Evolutionary conservation across 2,888 invertebrate genomes (phyloP).

Genomic region (Toxonevra muliebris): DNA sequence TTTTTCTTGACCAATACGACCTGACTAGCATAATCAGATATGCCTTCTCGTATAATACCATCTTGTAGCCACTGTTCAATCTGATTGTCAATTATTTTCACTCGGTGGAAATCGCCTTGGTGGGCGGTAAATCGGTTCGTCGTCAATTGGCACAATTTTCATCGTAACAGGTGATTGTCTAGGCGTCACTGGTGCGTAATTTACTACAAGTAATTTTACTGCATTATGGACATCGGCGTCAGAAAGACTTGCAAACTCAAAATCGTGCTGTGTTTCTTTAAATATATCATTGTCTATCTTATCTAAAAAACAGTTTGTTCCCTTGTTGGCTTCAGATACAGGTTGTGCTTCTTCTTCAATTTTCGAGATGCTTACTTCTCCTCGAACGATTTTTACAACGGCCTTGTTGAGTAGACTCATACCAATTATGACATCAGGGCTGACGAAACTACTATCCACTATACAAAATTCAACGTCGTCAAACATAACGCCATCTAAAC

Average conservation of each 20-base stretch:
- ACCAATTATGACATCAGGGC: slow-evolving; percentile 20
- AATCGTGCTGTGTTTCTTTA: not conserved
- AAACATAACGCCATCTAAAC: too few relatives aligned
- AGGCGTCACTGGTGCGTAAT: not conserved
- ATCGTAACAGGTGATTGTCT: slow-evolving; percentile 17
- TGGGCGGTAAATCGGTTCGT: slow-evolving; percentile 24
- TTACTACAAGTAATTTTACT: not conserved
- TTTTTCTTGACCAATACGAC: slow-evolving; percentile 45
- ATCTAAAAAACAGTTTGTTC: slow-evolving; percentile 6
- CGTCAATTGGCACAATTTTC: slow-evolving; percentile 27
- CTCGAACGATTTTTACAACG: not conserved
- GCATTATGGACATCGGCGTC: not conserved
- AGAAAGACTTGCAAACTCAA: not conserved
- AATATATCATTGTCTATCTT: not conserved
- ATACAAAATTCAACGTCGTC: not conserved
- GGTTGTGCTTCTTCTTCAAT: not conserved
- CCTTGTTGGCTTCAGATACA: too few relatives aligned
- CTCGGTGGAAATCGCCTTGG: slow-evolving; percentile 27
- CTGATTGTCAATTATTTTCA: slow-evolving; percentile 22
- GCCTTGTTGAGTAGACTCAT: slow-evolving; percentile 18
- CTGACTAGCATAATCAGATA: slow-evolving; percentile 44
- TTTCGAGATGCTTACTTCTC: not conserved
- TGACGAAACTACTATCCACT: too few relatives aligned
- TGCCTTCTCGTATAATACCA: slow-evolving; percentile 22
- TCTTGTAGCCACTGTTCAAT: slow-evolving; percentile 23